Evolutionary conservation across 2,797 vertebrate species (phyloP).

Genomic region (Spinus olivaceus): DNA sequence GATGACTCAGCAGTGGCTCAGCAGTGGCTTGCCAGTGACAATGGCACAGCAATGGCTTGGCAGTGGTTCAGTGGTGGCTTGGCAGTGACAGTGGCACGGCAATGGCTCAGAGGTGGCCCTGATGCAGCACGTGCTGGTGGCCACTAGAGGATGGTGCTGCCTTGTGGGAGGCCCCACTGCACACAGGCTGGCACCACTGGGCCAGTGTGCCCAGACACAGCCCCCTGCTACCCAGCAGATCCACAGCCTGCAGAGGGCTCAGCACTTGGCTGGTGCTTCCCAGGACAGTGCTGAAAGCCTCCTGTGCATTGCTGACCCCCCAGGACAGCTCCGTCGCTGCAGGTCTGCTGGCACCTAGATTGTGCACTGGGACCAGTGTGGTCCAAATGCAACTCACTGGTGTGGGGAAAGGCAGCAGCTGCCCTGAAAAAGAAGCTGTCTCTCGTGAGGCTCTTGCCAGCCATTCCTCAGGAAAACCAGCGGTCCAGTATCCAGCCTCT

Average conservation of each 20-base stretch:
- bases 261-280: neutral
- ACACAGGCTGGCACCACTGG: neutral
- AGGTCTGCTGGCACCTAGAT: neutral
- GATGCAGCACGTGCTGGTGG: neutral
- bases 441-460: neutral
- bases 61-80: too few relatives aligned
- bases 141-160: constrained; percentile 56
- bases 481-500: neutral
- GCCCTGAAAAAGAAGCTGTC: neutral
- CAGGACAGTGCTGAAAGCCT: neutral
- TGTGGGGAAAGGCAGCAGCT: neutral
- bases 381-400: neutral
- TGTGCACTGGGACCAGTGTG: neutral
- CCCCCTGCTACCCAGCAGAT: neutral
- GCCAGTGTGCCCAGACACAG: neutral
- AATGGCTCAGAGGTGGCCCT: neutral
- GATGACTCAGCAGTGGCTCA: neutral
- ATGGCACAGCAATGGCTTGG: too few relatives aligned
- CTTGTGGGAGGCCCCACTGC: neutral
- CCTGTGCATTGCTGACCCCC: fast-evolving
- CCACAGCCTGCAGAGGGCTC: neutral
- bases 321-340: fast-evolving
- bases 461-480: neutral
- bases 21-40: too few relatives aligned
- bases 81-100: neutral